Conservation (phyloP, 2,888 invertebrate genomes). For the Drosophila pseudotakahashii region DNA sequence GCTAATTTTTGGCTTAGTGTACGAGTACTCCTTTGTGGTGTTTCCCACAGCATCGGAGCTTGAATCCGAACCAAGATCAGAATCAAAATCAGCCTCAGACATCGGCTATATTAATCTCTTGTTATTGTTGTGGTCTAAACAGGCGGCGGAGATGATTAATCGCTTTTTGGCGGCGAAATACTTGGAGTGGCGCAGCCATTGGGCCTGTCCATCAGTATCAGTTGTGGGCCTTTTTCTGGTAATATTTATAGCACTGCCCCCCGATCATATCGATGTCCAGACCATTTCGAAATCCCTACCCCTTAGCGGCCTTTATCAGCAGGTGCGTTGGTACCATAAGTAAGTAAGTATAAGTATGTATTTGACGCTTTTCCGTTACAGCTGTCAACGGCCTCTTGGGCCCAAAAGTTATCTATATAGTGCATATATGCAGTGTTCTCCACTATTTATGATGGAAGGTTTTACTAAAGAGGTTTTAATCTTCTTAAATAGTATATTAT, state of each 20-base stretch:
- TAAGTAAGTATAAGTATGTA: too few relatives aligned
- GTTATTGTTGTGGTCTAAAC: constrained; percentile 31
- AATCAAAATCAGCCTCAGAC: constrained; percentile 20
- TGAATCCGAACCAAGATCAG: constrained; percentile 15
- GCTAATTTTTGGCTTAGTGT: background rate
- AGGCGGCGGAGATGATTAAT: constrained; percentile 49
- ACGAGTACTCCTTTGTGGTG: constrained; percentile 8
- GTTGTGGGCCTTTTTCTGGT: constrained; percentile 4
- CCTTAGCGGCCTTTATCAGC: constrained; percentile 12
- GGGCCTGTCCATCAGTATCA: constrained; percentile 13
- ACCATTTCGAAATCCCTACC: constrained; percentile 13
- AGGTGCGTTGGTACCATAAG: too few relatives aligned
- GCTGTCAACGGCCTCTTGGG: constrained; percentile 10
- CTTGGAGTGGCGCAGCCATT: constrained; percentile 32
- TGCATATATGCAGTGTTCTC: background rate
- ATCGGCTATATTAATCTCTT: constrained; percentile 37
- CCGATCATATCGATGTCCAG: constrained; percentile 31
- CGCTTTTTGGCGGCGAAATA: constrained; percentile 38
- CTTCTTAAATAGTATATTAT: too few relatives aligned
- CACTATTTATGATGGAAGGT: too few relatives aligned
- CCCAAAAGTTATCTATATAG: constrained; percentile 4
- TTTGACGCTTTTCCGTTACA: background rate
- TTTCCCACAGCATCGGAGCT: constrained; percentile 26
- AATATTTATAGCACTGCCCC: constrained; percentile 26
- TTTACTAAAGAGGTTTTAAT: too few relatives aligned